Percentiles rank a stretch among this genome's conserved stretches.
Evolutionary conservation across 2,888 invertebrate genomes (phyloP).

Genomic region (Pteria penguin): DNA sequence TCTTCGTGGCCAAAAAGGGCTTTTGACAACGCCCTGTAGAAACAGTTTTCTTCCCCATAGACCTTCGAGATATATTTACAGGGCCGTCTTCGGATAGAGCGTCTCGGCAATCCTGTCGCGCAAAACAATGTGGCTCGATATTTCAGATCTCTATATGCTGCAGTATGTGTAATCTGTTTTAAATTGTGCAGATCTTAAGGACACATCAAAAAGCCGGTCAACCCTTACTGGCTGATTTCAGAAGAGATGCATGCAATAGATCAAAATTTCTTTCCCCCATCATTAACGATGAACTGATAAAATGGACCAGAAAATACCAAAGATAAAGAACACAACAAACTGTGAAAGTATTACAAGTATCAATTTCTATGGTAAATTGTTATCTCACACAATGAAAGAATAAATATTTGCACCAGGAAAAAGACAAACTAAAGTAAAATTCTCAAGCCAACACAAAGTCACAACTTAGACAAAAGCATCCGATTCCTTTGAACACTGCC

Average conservation of each 20-base stretch:
- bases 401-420: too few relatives aligned
- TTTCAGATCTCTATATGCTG: neutral
- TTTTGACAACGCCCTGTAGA: neutral
- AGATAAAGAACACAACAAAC: too few relatives aligned
- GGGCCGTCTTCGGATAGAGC: conserved; percentile 15
- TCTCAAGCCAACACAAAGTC: too few relatives aligned
- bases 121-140: neutral
- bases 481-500: too few relatives aligned
- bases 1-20: conserved; percentile 14
- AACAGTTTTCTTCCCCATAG: neutral
- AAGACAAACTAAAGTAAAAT: too few relatives aligned
- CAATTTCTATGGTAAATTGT: too few relatives aligned
- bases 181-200: neutral
- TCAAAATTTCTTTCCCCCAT: neutral
- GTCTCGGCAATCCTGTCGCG: neutral
- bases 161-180: neutral
- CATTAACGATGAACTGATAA: too few relatives aligned
- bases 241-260: neutral
- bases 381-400: too few relatives aligned
- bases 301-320: too few relatives aligned
- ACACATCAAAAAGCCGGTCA: neutral
- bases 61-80: neutral
- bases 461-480: too few relatives aligned
- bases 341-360: too few relatives aligned
- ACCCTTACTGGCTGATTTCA: neutral